Percentiles rank a stretch among this genome's conserved stretches.
Conservation (phyloP, 53 echinoderm and acorn worm species). For the Hippasteria phrygiana region DNA sequence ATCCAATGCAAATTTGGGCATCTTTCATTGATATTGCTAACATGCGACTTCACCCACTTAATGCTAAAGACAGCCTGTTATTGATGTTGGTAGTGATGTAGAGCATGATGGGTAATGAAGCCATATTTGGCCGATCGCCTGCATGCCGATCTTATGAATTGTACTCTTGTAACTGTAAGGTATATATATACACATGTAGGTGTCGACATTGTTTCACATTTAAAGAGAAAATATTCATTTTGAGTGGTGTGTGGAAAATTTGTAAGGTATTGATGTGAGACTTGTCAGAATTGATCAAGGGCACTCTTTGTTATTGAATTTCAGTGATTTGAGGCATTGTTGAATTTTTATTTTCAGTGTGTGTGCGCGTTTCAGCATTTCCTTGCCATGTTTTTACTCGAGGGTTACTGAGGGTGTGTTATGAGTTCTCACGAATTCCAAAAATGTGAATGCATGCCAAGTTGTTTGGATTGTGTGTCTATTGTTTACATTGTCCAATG, state of each 20-base stretch:
- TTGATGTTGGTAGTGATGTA: not conserved
- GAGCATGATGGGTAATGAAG: constrained; percentile 38
- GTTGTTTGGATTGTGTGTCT: too few species aligned
- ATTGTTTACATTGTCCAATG: too few species aligned
- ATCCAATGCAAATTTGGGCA: not conserved
- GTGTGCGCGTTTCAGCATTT: not conserved
- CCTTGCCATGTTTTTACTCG: not conserved
- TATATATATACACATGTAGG: not conserved
- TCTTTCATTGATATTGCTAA: not conserved
- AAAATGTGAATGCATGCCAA: too few species aligned
- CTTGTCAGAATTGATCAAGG: not conserved
- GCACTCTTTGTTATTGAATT: constrained; percentile 25
- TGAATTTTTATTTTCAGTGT: not conserved
- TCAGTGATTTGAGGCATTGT: constrained; percentile 17
- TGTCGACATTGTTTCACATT: not conserved
- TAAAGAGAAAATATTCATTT: too few species aligned
- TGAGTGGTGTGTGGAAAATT: too few species aligned
- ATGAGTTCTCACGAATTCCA: not conserved
- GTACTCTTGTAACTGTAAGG: not conserved
- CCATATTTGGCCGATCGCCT: not conserved
- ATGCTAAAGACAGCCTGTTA: not conserved
- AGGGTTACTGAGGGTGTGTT: not conserved
- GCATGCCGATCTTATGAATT: not conserved
- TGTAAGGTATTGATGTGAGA: constrained; percentile 6
- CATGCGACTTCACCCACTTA: not conserved